Evolutionary conservation across 2,113 vertebrate species (phyloP), one percentile per base, ranked within the genome.

Genomic region (Spermophilus dauricus): DNA sequence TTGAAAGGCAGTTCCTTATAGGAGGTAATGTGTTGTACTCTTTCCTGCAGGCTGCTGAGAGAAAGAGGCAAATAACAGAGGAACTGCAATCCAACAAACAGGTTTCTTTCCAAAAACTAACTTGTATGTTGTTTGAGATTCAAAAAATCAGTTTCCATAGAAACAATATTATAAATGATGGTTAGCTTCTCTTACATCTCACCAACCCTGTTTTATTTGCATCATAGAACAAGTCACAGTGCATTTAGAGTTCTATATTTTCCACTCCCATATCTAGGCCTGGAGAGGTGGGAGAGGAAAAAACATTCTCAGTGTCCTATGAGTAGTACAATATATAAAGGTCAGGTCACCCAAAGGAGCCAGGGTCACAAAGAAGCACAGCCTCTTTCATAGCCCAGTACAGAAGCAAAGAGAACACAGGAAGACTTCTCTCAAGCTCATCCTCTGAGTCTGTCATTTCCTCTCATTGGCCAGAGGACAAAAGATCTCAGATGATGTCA

Each of bases 1-100:
- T 48, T 56, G 22, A 73, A 86, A 92, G 70, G 24, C 91, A 92
- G 20, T 13, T 86, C 94, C 63, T 76, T 83, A 8, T 75, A 85
- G 39, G 12, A 88, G n/a, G 32, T 56, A 11, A 39, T 86, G 1
- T 2, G 39, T 34, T 30, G 1, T 34, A 42, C 24, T 37, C 34
- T 56, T 86, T 75, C 12, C 17, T 81, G 13, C 13, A 88, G 14
- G 34, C 45, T 89, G 14, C 45, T 32, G 34, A 89, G 30, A 70
- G 28, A 80, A 34, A 70, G 30, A 56, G 24, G 39, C 16, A 78
- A 93, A 11, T 77, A 93, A 82, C n/a, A 82, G 48, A 78, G 18
- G 2, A 16, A 11, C 3, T 17, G 39, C 42, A 85, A 30, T 56
- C 12, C 39, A 61, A 42, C 53, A 86, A 73, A 65, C 18, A 56